Conservation (phyloP, 2,113 vertebrate genomes). For the Cyphomyrus discorhynchus region DNA sequence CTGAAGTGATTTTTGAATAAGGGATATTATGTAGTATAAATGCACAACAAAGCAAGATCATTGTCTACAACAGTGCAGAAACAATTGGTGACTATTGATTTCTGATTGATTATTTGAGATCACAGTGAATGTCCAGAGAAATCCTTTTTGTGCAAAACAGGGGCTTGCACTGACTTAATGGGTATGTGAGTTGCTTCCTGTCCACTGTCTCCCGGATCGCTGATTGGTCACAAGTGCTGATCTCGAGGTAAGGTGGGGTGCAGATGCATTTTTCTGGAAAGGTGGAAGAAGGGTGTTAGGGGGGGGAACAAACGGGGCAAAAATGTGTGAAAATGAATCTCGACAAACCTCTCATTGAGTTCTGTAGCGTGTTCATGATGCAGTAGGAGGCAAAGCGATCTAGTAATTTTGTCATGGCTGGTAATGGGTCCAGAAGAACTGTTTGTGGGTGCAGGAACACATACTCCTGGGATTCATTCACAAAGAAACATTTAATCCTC, state of each 20-base stretch:
- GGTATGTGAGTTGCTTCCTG: constrained; percentile 45
- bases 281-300: background rate
- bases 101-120: background rate
- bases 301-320: background rate
- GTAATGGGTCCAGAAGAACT: constrained; percentile 59
- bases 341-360: constrained; percentile 46
- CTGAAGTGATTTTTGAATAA: background rate
- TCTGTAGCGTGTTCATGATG: constrained; percentile 58
- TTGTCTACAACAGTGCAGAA: background rate
- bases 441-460: constrained; percentile 50
- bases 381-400: constrained; percentile 60
- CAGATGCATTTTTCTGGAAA: constrained; percentile 51
- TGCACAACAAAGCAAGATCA: background rate
- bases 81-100: background rate
- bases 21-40: background rate
- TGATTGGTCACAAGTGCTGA: constrained; percentile 41
- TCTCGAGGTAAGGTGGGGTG: constrained; percentile 57
- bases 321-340: background rate
- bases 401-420: constrained; percentile 54
- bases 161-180: constrained; percentile 53
- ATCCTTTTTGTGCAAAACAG: background rate
- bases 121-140: background rate
- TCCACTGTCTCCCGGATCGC: constrained; percentile 41
- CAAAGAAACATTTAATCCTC: background rate
- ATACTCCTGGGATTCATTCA: constrained; percentile 45